phyloP scores from a whole-genome alignment of 2,888 invertebrate species.

The Caenorhabditis panamensis region DNA sequence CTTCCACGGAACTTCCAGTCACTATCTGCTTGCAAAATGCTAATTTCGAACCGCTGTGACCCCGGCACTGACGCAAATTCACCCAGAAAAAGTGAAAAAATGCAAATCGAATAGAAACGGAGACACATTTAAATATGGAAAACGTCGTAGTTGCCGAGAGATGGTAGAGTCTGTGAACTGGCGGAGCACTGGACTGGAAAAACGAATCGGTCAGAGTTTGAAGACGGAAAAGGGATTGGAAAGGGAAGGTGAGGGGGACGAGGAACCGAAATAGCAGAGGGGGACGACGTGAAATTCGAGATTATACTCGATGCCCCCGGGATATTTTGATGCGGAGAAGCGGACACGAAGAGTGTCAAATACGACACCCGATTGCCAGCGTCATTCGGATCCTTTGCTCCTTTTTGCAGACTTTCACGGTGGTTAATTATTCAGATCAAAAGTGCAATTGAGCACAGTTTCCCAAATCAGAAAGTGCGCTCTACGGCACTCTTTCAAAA shows the following conservation, averaged over 20 bases:
- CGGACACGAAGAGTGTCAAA: conserved; percentile 21
- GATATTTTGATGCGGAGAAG: conserved; percentile 39
- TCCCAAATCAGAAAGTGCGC: no score
- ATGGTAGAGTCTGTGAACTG: conserved; percentile 36
- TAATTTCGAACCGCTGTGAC: not conserved
- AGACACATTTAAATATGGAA: conserved; percentile 34
- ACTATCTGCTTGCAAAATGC: no score
- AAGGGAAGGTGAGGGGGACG: conserved; percentile 27
- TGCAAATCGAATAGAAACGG: conserved; percentile 31
- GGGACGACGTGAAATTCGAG: conserved; percentile 28
- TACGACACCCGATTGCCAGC: conserved; percentile 4
- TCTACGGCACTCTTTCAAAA: no score
- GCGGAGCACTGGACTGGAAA: conserved; percentile 34
- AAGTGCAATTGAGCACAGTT: not conserved
- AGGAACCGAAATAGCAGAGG: conserved; percentile 26
- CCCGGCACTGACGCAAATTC: conserved; percentile 32
- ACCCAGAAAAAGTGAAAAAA: conserved; percentile 34
- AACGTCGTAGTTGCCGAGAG: not conserved
- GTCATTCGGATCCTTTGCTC: not conserved
- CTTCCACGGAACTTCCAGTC: no score
- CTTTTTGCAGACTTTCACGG: no score
- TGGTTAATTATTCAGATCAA: not conserved
- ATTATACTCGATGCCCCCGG: conserved; percentile 1
- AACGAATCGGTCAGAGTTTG: conserved; percentile 33
- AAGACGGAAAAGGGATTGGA: conserved; percentile 2